Evolutionary conservation across 1,140 invertebrate species (phyloP), one percentile per base, ranked within the genome.

Genomic region (Plectrocnemia conspersa): DNA sequence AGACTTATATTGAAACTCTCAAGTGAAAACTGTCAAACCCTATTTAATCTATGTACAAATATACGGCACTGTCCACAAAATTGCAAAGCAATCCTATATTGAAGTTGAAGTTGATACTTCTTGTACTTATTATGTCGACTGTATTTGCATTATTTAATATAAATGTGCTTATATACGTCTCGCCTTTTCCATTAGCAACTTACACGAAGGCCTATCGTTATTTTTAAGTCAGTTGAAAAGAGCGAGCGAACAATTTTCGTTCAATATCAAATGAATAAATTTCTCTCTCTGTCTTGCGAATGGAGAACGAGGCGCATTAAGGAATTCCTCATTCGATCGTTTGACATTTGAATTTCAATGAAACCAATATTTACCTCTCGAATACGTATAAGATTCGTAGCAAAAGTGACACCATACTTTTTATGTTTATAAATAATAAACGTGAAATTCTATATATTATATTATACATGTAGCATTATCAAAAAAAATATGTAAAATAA

Each of bases 331-430:
- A 27, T 46, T 46, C 32, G 13, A 3, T 18, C 42, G 42, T 22
- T 3, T 46, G 42, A 46, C n/a, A 46, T 46, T 46, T 46, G 42
- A 46, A 46, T 27, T 46, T 46, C 42, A 46, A 46, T 46, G 42
- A 46, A 46, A 46, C n/a, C n/a, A n/a, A n/a, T n/a, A n/a, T n/a
- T n/a, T n/a, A n/a, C n/a, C n/a, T n/a, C n/a, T n/a, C n/a, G n/a
- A n/a, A n/a, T n/a, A n/a, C n/a, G n/a, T n/a, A n/a, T n/a, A n/a
- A n/a, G n/a, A n/a, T n/a, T n/a, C n/a, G n/a, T n/a, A n/a, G n/a
- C n/a, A n/a, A n/a, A n/a, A n/a, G n/a, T n/a, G n/a, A n/a, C n/a
- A n/a, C n/a, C n/a, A n/a, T n/a, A n/a, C n/a, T 46, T 46, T 46
- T 25, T 3, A 29, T 23, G 42, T 25, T 7, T 16, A n/a, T 22